Evolutionary conservation across 2,797 vertebrate genomes (phyloP), one percentile per base, ranked within the genome.

Genomic region (Sebastes itinus): DNA sequence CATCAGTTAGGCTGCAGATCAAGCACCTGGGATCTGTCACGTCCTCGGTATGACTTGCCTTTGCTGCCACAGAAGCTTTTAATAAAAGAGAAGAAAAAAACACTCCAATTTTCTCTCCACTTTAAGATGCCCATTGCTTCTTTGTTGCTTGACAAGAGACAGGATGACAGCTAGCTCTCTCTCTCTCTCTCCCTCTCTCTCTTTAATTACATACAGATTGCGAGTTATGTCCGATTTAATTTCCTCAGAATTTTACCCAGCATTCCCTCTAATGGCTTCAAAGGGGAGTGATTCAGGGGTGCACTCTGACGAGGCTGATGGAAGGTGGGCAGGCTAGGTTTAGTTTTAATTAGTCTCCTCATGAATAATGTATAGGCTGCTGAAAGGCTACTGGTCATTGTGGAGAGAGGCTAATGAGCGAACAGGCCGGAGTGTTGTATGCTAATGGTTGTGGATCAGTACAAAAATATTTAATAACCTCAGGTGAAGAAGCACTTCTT

Each of bases 11-110:
- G 75, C 80, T 82, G 85, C 83, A 89, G 87, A 91, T 91, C 88
- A 90, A 90, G 85, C 89, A 91, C 89, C 93, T 92, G 90, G 91
- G 84, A 87, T 87, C 87, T 89, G 92, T 93, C 88, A 92, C 28
- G 4, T 89, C 81, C 77, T 80, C 58, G 0, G 18, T 67, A 16
- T 59, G 81, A 89, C 87, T 87, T 90, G 81, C 81, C 89, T 90
- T 89, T 88, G 73, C 82, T 86, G 88, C 79, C 87, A 88, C 91
- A 91, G 87, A 91, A 81, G 88, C 89, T 91, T 91, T 89, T 89
- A 92, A 91, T 91, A 90, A 92, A 92, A 90, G 49, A 25, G 25
- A 12, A 52, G 38, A 70, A 46, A 77, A 87, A 90, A 90, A 81
- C 75, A 82, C 72, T 83, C 77, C 78, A 84, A 82, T 89, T 92